Conservation (phyloP, 2,888 invertebrate genomes). For the Trissolcus japonicus region DNA sequence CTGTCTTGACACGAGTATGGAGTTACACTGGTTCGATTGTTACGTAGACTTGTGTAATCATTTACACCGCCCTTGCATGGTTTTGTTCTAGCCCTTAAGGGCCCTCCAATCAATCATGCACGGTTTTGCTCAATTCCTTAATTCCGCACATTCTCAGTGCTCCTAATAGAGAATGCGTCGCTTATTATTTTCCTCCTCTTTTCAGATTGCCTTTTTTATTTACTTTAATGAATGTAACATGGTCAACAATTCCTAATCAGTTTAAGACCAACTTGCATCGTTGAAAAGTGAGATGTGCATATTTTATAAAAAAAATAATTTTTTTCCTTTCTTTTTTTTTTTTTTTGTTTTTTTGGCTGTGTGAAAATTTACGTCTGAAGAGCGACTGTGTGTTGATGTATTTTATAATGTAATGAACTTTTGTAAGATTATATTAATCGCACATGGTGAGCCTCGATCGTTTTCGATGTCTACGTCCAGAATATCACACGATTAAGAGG, state of each 20-base stretch:
- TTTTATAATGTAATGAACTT: constrained; percentile 1
- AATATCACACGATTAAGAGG: constrained; percentile 11
- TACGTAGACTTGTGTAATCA: too few species aligned
- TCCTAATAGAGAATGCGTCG: constrained; percentile 33
- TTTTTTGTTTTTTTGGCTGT: background rate
- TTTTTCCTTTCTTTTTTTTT: background rate
- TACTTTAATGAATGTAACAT: background rate
- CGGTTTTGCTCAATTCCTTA: constrained; percentile 2
- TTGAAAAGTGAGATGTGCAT: constrained; percentile 46
- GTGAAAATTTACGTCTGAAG: background rate
- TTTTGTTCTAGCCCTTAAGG: too few species aligned
- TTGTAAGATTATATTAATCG: constrained; percentile 14
- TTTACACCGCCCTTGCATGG: background rate
- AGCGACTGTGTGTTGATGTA: background rate
- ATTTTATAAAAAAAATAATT: constrained; percentile 28
- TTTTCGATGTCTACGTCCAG: constrained; percentile 61
- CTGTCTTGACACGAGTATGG: too few species aligned
- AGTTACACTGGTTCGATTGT: too few species aligned
- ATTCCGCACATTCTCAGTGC: background rate
- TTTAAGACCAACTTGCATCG: constrained; percentile 33
- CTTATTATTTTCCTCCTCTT: constrained; percentile 8
- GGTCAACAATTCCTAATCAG: constrained; percentile 34
- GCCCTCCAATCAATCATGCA: background rate
- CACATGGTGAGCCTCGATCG: constrained; percentile 72
- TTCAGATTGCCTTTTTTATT: constrained; percentile 14